A percentile compares a stretch with the other conserved stretches of the same genome.
Conservation (phyloP, 2,113 vertebrate genomes). For the Andinoacara biseriatus region DNA sequence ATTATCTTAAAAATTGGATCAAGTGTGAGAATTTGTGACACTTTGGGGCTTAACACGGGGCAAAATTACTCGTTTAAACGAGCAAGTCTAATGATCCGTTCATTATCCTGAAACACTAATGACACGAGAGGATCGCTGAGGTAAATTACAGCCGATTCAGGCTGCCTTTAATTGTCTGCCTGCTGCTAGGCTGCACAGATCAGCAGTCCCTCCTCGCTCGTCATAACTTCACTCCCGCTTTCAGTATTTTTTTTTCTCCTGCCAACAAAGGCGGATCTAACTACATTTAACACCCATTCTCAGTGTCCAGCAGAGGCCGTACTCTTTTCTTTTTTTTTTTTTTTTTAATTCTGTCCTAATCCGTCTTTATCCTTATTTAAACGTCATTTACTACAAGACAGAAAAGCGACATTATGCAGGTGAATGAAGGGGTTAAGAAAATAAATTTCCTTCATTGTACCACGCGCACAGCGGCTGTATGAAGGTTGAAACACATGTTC, state of each 20-base stretch:
- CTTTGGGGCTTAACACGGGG: not conserved
- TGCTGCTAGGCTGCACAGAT: conserved; percentile 14
- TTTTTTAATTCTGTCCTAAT: not conserved
- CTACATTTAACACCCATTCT: conserved; percentile 31
- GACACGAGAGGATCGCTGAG: not conserved
- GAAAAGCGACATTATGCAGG: conserved; percentile 64
- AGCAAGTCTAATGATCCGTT: not conserved
- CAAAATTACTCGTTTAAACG: not conserved
- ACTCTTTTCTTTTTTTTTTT: not conserved
- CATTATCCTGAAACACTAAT: conserved; percentile 17
- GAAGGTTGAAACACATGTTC: conserved; percentile 88
- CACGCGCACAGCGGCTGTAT: conserved; percentile 26
- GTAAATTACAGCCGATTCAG: conserved; percentile 14
- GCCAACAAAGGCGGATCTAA: conserved; percentile 27
- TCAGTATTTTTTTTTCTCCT: conserved; percentile 5
- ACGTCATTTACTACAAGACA: conserved; percentile 25
- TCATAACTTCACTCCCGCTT: conserved; percentile 29
- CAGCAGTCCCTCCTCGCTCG: conserved; percentile 1
- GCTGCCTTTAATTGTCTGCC: conserved; percentile 30
- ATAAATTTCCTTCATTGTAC: conserved; percentile 57
- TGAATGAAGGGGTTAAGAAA: conserved; percentile 63
- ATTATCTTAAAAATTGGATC: not conserved
- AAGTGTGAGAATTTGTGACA: not conserved
- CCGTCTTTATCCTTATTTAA: conserved; percentile 44
- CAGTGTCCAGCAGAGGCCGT: conserved; percentile 9